Base-by-base conservation (phyloP, 2,113 vertebrate genomes). In the Ibidorhyncha struthersii region DNA sequence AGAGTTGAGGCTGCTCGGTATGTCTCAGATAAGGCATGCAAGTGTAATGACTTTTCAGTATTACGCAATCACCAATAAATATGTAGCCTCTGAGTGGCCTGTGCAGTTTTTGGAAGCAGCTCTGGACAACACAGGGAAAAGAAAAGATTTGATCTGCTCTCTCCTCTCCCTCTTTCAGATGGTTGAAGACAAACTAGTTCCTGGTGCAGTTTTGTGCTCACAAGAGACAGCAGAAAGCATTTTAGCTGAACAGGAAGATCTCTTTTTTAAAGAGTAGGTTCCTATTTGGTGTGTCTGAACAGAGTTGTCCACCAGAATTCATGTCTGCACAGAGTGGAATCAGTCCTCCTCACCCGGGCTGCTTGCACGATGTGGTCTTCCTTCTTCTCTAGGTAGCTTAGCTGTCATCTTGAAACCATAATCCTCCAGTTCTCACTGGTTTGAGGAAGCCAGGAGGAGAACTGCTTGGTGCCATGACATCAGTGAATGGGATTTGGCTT, bases 401-500 rank as follows among this genome's bases (percentile, higher is more conserved):
- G 5, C 15, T 78, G 59, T 49, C 23, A 32, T 45, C 38, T 45
- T 38, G 17, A 87, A 90, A 88, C 26, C 21, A 45, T 90, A 55
- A 45, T 81, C n/a, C 14, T 86, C 9, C 63, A 50, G 29, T 65
- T 90, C 38, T 93, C 5, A 2, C 22, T 49, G 7, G 12, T 2
- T 10, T 5, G 2, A 27, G 52, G 53, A 92, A 70, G 29, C 25
- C 19, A 45, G 38, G 63, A 89, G 38, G n/a, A 73, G 56, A 83
- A 27, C 23, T 38, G 9, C 14, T 23, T 26, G 25, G 25, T 82
- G 41, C 29, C 0, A 0, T 58, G 25, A 40, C 23, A 62, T 52
- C 11, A 41, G 45, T 43, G 45, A 16, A 8, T 56, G 32, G 19
- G 19, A 53, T 73, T 43, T 74, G n/a, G 5, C 25, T 86, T 10